Conservation (phyloP, 2,888 invertebrate species). For the Himalopsyche japonica region DNA sequence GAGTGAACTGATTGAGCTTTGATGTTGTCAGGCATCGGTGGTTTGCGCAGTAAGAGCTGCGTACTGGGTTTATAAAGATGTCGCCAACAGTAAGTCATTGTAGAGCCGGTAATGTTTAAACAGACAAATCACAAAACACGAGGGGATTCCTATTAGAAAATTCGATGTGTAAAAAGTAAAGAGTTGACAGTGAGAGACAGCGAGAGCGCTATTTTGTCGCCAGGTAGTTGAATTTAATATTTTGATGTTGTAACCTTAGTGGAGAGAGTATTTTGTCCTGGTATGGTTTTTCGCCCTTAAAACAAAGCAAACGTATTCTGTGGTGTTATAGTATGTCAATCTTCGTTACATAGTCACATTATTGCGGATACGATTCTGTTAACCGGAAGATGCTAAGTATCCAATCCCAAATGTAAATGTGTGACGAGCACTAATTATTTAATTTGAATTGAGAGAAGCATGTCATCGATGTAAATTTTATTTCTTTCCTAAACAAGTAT, state of each 20-base stretch:
- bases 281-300: neutral
- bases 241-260: constrained; percentile 7
- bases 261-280: neutral
- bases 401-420: neutral
- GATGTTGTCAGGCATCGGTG: constrained; percentile 57
- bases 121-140: constrained; percentile 20
- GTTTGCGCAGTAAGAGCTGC: constrained; percentile 59
- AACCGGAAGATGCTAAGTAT: neutral
- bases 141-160: constrained; percentile 31
- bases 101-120: constrained; percentile 22
- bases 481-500: neutral
- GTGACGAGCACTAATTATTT: no score
- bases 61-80: constrained; percentile 62
- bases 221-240: neutral
- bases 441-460: no score
- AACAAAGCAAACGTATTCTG: neutral
- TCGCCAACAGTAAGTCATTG: constrained; percentile 58
- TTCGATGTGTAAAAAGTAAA: constrained; percentile 13
- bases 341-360: neutral
- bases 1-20: constrained; percentile 19
- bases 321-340: neutral
- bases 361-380: neutral
- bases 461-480: neutral
- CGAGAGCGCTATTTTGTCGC: neutral
- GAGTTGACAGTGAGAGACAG: neutral